Percentiles rank a stretch among this genome's conserved stretches.
Evolutionary conservation across 2,888 invertebrate genomes (phyloP).

Genomic region (Sepiola atlantica): DNA sequence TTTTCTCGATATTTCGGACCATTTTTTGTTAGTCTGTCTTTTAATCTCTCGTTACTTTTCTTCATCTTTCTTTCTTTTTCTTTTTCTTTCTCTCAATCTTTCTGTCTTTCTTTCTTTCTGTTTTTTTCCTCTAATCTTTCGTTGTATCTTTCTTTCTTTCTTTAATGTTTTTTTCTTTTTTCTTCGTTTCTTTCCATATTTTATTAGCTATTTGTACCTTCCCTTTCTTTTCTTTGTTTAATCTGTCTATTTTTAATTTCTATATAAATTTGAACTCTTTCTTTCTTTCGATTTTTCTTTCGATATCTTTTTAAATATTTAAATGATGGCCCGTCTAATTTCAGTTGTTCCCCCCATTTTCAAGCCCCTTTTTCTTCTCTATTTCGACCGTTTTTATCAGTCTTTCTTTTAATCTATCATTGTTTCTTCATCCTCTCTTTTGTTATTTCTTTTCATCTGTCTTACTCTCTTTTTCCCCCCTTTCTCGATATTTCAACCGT

Average conservation of each 20-base stretch:
- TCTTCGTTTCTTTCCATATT: neutral
- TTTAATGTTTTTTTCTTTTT: too few relatives aligned
- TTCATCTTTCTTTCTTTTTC: neutral
- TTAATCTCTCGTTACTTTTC: neutral
- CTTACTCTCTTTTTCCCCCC: neutral
- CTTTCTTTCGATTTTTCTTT: neutral
- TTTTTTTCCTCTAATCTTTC: neutral
- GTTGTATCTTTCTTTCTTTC: neutral
- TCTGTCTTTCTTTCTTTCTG: neutral
- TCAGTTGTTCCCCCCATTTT: too few relatives aligned
- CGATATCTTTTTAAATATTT: too few relatives aligned
- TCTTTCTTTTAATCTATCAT: neutral
- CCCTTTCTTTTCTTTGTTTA: neutral
- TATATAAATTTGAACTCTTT: too few relatives aligned
- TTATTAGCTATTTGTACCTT: too few relatives aligned
- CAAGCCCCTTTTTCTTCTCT: neutral
- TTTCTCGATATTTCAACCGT: too few relatives aligned
- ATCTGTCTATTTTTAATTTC: too few relatives aligned
- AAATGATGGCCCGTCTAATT: neutral
- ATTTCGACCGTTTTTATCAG: too few relatives aligned
- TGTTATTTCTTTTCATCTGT: neutral
- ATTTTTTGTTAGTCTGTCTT: neutral
- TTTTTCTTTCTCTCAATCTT: neutral
- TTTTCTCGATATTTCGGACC: neutral
- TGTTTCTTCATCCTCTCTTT: neutral